A percentile compares a stretch with the other conserved stretches of the same genome.
phyloP scores from a whole-genome alignment of 2,888 invertebrate species.

The Podotricha telesiphe region DNA sequence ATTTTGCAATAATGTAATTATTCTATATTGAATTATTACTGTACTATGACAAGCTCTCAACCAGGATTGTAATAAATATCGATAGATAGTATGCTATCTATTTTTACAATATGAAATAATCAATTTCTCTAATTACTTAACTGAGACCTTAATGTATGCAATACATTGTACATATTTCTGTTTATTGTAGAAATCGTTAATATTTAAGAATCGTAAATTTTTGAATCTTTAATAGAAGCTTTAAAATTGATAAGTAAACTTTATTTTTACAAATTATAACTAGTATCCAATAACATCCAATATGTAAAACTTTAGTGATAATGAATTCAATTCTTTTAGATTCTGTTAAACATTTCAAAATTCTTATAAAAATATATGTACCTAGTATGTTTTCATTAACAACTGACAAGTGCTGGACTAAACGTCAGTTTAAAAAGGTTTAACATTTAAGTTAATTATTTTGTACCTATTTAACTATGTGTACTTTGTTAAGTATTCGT shows the following conservation, averaged over 20 bases:
- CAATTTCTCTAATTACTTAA: background rate
- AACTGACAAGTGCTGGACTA: background rate
- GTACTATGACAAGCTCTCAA: background rate
- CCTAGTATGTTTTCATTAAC: background rate
- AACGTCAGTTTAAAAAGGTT: background rate
- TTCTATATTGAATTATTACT: background rate
- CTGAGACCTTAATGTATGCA: background rate
- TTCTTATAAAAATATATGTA: background rate
- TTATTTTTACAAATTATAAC: slow-evolving; percentile 10
- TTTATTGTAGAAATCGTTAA: slow-evolving; percentile 22
- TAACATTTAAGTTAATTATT: background rate
- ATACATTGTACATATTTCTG: slow-evolving; percentile 24
- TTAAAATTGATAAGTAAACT: slow-evolving; percentile 19
- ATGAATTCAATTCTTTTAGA: background rate
- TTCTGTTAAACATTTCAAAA: background rate
- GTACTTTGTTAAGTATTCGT: background rate
- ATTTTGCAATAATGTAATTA: background rate
- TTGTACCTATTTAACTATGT: background rate
- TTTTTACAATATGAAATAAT: background rate
- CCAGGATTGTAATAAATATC: background rate
- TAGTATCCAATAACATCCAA: background rate
- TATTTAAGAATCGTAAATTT: slow-evolving; percentile 21
- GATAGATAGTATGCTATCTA: background rate
- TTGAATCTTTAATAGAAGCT: slow-evolving; percentile 28
- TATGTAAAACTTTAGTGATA: background rate